Base-by-base conservation (phyloP, 2,113 vertebrate genomes). In the Glaucidium brasilianum region DNA sequence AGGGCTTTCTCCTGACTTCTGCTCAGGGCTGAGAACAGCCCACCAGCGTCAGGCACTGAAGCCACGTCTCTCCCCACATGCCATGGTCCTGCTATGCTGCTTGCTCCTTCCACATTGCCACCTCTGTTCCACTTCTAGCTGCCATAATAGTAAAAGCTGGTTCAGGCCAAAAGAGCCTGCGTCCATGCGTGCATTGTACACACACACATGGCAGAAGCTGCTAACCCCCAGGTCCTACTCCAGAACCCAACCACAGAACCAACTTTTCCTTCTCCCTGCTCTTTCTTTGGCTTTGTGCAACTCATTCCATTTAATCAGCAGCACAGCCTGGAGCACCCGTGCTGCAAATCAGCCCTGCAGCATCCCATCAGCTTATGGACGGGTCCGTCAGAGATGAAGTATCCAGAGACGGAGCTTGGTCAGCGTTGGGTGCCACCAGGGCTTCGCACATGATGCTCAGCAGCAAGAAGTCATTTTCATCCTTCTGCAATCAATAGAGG, bases 91-190 rank as follows among this genome's bases (percentile, higher is more conserved):
- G 26, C 55, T 59, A 72, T 45, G 37, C 84, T 45, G 47, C 39
- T 56, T 15, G 10, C 53, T 45, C 34, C 53, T 37, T 32, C 37
- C 18, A 0, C 4, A 35, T 18, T 22, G 0, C 68, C 3, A 0
- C 29, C 45, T 50, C 69, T 11, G 6, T 23, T 45, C 62, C 45
- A 20, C 78, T 5, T 37, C 39, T 21, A n/a, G 34, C 55, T 68
- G 55, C 62, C 7, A 0, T 14, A 29, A 75, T 6, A 8, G 32
- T n/a, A 69, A 34, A 62, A 71, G 23, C n/a, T 21, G 55, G 8
- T 25, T 30, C 29, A 39, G 34, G 13, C 23, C 47, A 53, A 59
- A 59, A 79, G 32, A 27, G 5, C 49, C 16, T 2, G 12, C 27
- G 15, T 64, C n/a, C 41, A 7, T 1, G 1, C 2, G 8, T 53